Evolutionary conservation across 1,140 invertebrate species (phyloP), one percentile per base, ranked within the genome.

Genomic region (Idris sp.): DNA sequence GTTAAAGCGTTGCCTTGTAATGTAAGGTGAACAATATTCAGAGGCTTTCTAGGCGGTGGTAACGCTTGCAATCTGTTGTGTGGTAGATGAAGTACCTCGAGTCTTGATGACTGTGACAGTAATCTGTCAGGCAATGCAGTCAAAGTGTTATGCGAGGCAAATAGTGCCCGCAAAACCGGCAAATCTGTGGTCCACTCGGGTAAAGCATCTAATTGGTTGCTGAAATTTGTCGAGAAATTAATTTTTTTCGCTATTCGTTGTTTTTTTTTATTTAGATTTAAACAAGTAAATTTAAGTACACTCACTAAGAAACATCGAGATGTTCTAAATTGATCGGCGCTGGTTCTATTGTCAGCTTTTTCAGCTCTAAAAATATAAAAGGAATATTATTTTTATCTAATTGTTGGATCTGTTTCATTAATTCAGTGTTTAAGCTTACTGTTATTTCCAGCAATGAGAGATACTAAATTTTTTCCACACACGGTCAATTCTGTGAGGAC

Each of bases 141-240:
- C 36, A 95, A 79, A 16, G 89, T 85, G 79, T 96, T 95, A 80
- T 95, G 92, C 19, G 91, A 92, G 4, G 93, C 94, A 78, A 92
- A 92, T 15, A 96, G 87, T 13, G 90, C 91, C 18, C 90, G 89
- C 30, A 96, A 86, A 48, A 92, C 89, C n/a, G 90, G 90, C 74
- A 94, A 92, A n/a, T 91, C 90, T 14, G 91, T 91, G 26, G 93
- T 88, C 94, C 94, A 96, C 76, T 93, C 91, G 0, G 94, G 94
- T 31, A 96, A 82, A 1, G 90, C 87, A 26, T 91, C 91, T 33
- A 95, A 84, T 79, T 92, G 91, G 78, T 96, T 96, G 81, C 89
- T 90, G 71, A 26, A 79, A 80, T 1, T n/a, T n/a, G n/a, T n/a
- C n/a, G n/a, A n/a, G n/a, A n/a, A 43, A 62, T 61, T 7, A 40